phyloP scores from a whole-genome alignment of 2,797 vertebrate species.

The Eulemur coronatus region DNA sequence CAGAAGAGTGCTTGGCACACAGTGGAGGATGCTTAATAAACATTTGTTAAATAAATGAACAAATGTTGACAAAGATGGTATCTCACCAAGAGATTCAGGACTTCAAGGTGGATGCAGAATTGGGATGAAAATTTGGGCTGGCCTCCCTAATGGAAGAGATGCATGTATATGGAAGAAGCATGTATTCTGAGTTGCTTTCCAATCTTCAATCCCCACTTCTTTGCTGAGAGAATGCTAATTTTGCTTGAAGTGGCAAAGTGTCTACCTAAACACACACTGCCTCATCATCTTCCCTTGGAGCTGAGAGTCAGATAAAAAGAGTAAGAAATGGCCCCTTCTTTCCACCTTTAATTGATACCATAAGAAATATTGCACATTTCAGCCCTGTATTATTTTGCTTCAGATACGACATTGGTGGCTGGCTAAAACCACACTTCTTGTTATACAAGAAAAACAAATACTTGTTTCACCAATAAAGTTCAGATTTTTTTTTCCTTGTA shows the following conservation, averaged over 20 bases:
- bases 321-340: neutral
- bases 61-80: neutral
- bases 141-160: neutral
- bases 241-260: neutral
- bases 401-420: neutral
- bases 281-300: neutral
- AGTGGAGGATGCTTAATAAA: neutral
- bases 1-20: neutral
- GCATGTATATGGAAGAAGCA: neutral
- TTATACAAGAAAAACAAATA: neutral
- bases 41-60: neutral
- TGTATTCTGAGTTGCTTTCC: neutral
- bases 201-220: neutral
- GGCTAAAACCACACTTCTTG: neutral
- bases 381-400: neutral
- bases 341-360: neutral
- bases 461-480: neutral
- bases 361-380: neutral
- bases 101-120: neutral
- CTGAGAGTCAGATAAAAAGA: neutral
- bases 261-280: neutral
- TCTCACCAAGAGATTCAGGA: neutral
- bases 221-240: neutral
- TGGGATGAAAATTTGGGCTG: neutral
- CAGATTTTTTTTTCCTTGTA: neutral